These are phyloP conservation scores for Hoplias malabaricus DNA, from an alignment of 2,113 vertebrate genomes.

Conservation along the genomic window DNA sequence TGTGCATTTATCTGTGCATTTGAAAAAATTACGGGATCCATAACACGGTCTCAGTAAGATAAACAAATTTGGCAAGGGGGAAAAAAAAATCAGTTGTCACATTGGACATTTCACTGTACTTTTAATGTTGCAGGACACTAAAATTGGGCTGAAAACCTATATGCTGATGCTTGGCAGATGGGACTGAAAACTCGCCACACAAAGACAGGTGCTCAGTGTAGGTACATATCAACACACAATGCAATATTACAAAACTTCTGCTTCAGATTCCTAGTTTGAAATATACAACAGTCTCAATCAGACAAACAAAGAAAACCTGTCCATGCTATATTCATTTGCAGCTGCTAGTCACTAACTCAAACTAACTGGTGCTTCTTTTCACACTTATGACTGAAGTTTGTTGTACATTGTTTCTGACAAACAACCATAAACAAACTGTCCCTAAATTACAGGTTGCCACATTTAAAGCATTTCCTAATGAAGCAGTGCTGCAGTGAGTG, in stretches of 20 bases:
- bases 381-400: background rate
- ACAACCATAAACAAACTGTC: background rate
- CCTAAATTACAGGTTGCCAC: background rate
- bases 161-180: constrained; percentile 1
- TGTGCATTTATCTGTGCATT: constrained; percentile 1
- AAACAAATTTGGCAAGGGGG: background rate
- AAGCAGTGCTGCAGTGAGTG: background rate
- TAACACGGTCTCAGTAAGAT: constrained; percentile 3
- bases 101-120: constrained; percentile 4
- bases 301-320: too few relatives aligned
- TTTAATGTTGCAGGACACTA: background rate
- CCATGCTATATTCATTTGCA: background rate
- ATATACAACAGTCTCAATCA: background rate
- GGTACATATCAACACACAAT: background rate
- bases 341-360: background rate
- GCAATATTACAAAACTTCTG: background rate
- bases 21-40: constrained; percentile 3
- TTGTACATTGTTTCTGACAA: background rate
- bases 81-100: background rate
- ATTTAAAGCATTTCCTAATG: background rate
- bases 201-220: constrained; percentile 4
- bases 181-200: constrained; percentile 5
- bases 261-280: too few relatives aligned
- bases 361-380: background rate
- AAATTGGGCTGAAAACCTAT: constrained; percentile 4